Base-by-base conservation (phyloP, 1,140 invertebrate genomes). In the Drosophila ficusphila region DNA sequence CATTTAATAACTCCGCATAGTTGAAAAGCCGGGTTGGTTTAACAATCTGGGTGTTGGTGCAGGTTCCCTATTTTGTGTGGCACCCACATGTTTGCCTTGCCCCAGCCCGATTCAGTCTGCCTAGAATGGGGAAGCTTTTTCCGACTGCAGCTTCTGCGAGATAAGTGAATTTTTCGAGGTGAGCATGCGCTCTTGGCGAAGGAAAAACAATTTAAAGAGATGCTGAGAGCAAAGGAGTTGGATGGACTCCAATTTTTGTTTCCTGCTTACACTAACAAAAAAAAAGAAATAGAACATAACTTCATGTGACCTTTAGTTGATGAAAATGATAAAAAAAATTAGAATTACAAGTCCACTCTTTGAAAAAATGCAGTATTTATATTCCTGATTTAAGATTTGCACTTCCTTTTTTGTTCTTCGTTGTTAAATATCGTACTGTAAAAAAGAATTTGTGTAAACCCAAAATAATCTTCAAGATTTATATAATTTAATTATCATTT, bases 1-100 rank as follows among this genome's bases (percentile, higher is more conserved):
- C 61, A 58, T 79, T 86, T 86, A 81, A 85, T 86, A 85, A 81
- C 72, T 86, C 51, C 23, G 57, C 75, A 81, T 86, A 81, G 79
- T 76, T 85, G 56, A 56, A 73, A 86, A 79, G 76, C 68, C 61
- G 36, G 47, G 0, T 27, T 49, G 58, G 69, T 70, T 60, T 57
- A 74, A 77, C 68, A 44, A 44, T 36, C 57, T 65, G 48, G 27
- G 41, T 41, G 67, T 79, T 81, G 61, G 46, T 46, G 31, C 52
- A 78, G 64, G 70, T 47, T 51, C 44, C n/a, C n/a, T n/a, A n/a
- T 38, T 34, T 19, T 49, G 16, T 9, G 38, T 25, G 48, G 44
- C 36, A 29, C 52, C 11, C 56, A 57, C 44, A 58, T 65, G 64
- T 38, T 79, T 51, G 36, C 65, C 36, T 33, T 47, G 46, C 27